Conservation (phyloP, 2,113 vertebrate genomes). For the Malurus alboscapulatus region DNA sequence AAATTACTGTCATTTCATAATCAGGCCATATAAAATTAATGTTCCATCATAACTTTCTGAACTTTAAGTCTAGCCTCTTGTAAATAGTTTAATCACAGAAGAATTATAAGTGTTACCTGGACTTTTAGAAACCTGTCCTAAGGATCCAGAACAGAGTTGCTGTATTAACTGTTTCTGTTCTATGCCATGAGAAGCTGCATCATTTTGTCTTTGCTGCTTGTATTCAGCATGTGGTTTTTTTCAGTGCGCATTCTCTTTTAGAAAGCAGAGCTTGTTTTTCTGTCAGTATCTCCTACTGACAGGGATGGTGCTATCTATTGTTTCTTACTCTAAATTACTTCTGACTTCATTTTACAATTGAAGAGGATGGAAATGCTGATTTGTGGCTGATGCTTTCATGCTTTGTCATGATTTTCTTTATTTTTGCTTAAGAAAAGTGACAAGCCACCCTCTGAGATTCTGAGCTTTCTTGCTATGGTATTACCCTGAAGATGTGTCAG, state of each 20-base stretch:
- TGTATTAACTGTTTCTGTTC: not conserved
- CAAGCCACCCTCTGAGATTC: not conserved
- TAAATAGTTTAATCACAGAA: not conserved
- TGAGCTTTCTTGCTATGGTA: not conserved
- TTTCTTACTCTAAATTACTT: conserved; percentile 5
- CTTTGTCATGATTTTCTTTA: not conserved
- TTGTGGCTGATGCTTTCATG: not conserved
- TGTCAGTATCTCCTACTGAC: not conserved
- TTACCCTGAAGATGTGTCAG: not conserved
- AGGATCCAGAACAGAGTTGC: not conserved
- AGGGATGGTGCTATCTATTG: not conserved
- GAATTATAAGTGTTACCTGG: not conserved
- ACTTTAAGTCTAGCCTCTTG: not conserved
- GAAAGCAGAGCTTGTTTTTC: not conserved
- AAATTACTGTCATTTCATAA: not conserved
- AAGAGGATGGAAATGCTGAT: not conserved
- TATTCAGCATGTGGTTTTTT: not conserved
- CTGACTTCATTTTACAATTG: not conserved
- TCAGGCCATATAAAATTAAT: not conserved
- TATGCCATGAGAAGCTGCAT: not conserved
- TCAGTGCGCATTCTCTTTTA: not conserved
- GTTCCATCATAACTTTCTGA: conserved; percentile 30
- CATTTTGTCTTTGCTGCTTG: not conserved
- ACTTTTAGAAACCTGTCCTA: not conserved
- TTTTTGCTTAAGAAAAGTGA: not conserved